A percentile compares a stretch with the other conserved stretches of the same genome.
phyloP scores from a whole-genome alignment of 2,113 vertebrate species.

The Zosterops lateralis region DNA sequence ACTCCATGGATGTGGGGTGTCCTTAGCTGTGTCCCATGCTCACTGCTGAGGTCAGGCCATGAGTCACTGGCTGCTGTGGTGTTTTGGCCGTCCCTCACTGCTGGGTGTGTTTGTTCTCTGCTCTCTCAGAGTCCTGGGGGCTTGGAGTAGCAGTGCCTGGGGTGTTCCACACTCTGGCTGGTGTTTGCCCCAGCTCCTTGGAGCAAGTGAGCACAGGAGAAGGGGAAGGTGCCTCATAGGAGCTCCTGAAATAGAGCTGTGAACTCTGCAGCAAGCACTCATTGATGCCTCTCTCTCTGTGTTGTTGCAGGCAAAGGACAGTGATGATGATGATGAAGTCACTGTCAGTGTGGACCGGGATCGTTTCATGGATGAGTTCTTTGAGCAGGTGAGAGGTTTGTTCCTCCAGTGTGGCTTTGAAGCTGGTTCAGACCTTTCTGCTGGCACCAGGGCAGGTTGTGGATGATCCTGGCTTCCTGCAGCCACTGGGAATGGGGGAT shows the following conservation, averaged over 20 bases:
- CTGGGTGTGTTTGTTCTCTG: not conserved
- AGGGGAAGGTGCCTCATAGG: not conserved
- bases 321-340: slow-evolving; percentile 82
- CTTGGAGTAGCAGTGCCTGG: rapidly evolving
- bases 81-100: rapidly evolving
- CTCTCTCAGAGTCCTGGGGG: not conserved
- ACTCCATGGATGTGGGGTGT: not conserved
- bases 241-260: not conserved
- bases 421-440: not conserved
- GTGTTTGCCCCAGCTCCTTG: not conserved
- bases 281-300: not conserved
- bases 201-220: not conserved
- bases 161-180: rapidly evolving
- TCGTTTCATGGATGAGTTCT: slow-evolving; percentile 85
- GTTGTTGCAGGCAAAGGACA: slow-evolving; percentile 78
- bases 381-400: slow-evolving; percentile 78
- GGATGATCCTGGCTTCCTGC: not conserved
- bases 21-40: not conserved
- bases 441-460: not conserved
- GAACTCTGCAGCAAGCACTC: not conserved
- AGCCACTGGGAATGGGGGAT: rapidly evolving
- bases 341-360: slow-evolving; percentile 80
- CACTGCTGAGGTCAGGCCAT: rapidly evolving
- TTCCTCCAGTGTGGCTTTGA: not conserved
- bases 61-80: not conserved